These are phyloP conservation scores for Nemapogon koenigi DNA, from an alignment of 2,888 invertebrate genomes.

Conservation along the genomic window DNA sequence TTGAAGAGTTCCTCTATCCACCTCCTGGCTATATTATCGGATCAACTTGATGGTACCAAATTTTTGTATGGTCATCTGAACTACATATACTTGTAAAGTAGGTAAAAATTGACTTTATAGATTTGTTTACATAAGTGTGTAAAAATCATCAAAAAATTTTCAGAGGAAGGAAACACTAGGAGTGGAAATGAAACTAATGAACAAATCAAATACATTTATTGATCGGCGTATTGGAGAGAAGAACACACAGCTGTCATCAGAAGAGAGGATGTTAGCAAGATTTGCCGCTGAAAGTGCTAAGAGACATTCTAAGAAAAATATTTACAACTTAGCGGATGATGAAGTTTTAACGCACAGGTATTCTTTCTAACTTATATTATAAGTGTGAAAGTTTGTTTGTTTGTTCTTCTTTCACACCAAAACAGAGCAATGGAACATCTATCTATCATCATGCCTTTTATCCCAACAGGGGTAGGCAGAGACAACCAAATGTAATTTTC, in stretches of 20 bases:
- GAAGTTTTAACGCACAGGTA: slow-evolving; percentile 86
- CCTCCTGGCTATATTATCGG: too few species aligned
- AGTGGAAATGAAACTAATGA: slow-evolving; percentile 80
- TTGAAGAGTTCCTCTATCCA: too few species aligned
- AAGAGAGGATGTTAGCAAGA: slow-evolving; percentile 83
- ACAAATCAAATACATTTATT: slow-evolving; percentile 85
- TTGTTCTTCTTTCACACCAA: too few species aligned
- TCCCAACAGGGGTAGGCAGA: too few species aligned
- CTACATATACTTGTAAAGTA: too few species aligned
- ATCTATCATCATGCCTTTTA: neutral
- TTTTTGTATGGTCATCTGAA: too few species aligned
- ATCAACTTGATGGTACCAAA: too few species aligned
- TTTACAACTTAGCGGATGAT: slow-evolving; percentile 88
- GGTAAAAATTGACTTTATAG: too few species aligned
- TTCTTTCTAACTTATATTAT: neutral
- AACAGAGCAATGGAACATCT: neutral
- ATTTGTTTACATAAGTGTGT: too few species aligned
- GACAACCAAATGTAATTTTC: too few species aligned
- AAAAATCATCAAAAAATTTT: slow-evolving; percentile 12
- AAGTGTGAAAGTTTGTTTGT: too few species aligned
- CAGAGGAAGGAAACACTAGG: slow-evolving; percentile 87
- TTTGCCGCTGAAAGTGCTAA: slow-evolving; percentile 80
- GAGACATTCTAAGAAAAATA: slow-evolving; percentile 69
- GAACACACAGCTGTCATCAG: slow-evolving; percentile 69
- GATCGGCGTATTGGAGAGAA: slow-evolving; percentile 91